phyloP scores from a whole-genome alignment of 2,113 vertebrate genomes.

The Heterocephalus glaber region DNA sequence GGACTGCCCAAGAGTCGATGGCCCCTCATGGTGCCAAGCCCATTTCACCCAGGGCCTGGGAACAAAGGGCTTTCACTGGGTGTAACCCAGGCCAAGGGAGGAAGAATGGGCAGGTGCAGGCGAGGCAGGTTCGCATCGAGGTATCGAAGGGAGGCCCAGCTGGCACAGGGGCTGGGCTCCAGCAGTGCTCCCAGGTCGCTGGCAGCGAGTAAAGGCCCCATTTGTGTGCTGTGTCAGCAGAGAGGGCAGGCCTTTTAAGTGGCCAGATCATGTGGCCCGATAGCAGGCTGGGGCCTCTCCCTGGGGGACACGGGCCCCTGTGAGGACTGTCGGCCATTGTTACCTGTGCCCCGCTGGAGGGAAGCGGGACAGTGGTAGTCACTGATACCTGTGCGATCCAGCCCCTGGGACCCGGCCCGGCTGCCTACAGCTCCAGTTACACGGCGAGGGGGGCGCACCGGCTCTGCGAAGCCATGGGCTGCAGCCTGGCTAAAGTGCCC shows the following conservation, averaged over 20 bases:
- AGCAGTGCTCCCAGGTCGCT: slow-evolving; percentile 89
- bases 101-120: slow-evolving; percentile 87
- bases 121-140: slow-evolving; percentile 87
- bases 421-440: slow-evolving; percentile 89
- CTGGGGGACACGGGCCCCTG: slow-evolving; percentile 87
- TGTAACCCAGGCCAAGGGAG: slow-evolving; percentile 84
- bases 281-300: slow-evolving; percentile 89
- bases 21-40: slow-evolving; percentile 74
- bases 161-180: slow-evolving; percentile 89
- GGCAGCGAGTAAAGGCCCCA: slow-evolving; percentile 93
- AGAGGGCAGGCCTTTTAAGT: slow-evolving; percentile 90
- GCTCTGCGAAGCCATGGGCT: neutral
- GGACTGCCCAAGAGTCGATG: slow-evolving; percentile 52
- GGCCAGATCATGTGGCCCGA: slow-evolving; percentile 93
- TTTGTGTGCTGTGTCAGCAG: slow-evolving; percentile 93
- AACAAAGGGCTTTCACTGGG: slow-evolving; percentile 89
- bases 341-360: slow-evolving; percentile 87
- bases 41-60: slow-evolving; percentile 57
- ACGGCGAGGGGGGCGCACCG: neutral
- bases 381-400: slow-evolving; percentile 97
- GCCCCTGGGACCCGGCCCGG: slow-evolving; percentile 83
- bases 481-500: neutral
- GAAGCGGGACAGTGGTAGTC: slow-evolving; percentile 90
- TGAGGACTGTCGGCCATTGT: slow-evolving; percentile 94
- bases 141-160: slow-evolving; percentile 78